Conservation (phyloP, 2,797 vertebrate genomes). For the Crotalus adamanteus region DNA sequence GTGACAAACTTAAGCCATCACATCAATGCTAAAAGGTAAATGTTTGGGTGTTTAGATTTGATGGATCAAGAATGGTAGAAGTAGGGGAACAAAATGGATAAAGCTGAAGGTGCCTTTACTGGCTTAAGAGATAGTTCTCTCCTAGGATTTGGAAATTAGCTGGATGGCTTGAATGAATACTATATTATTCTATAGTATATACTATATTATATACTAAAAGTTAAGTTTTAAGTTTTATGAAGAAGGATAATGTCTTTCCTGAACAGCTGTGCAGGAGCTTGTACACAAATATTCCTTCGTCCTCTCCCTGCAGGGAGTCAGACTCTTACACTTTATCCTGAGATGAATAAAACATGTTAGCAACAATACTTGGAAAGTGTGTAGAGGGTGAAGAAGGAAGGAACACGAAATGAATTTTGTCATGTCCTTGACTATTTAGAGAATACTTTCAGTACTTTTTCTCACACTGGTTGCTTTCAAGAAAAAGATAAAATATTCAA, state of each 20-base stretch:
- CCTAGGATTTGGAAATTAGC: slow-evolving; percentile 22
- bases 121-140: slow-evolving; percentile 8
- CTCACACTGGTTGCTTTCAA: background rate
- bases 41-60: background rate
- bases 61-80: background rate
- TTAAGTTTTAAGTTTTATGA: slow-evolving; percentile 11
- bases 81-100: background rate
- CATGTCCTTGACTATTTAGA: slow-evolving; percentile 16
- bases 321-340: slow-evolving; percentile 17
- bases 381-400: background rate
- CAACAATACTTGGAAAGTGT: slow-evolving; percentile 3
- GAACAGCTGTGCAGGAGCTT: slow-evolving; percentile 11
- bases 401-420: slow-evolving; percentile 29
- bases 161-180: background rate
- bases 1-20: background rate
- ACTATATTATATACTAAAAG: too few species aligned
- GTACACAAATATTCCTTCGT: slow-evolving; percentile 19
- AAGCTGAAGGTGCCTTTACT: slow-evolving; percentile 1
- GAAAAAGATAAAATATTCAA: background rate
- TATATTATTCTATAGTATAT: background rate
- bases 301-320: slow-evolving; percentile 25
- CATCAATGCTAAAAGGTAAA: slow-evolving; percentile 10
- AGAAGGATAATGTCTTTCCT: slow-evolving; percentile 17
- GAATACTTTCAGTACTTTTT: background rate
- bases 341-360: slow-evolving; percentile 22